Conservation (phyloP, 2,113 vertebrate genomes). For the Microtus oregoni region DNA sequence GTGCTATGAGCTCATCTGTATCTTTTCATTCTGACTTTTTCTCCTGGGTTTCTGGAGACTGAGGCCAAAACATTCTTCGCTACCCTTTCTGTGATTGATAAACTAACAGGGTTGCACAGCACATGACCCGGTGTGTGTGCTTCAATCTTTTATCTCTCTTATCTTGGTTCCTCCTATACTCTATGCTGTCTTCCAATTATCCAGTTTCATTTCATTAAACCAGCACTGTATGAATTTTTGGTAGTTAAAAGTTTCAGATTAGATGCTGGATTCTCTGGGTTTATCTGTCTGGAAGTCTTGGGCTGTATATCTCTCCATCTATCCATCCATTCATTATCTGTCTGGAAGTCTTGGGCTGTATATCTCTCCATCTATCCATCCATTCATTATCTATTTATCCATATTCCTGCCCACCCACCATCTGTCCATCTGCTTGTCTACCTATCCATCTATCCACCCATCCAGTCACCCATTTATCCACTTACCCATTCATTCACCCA, state of each 20-base stretch:
- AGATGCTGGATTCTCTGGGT: background rate
- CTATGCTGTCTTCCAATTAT: background rate
- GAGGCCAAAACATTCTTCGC: background rate
- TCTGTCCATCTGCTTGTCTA: background rate
- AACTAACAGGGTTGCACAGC: background rate
- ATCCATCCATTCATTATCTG: background rate
- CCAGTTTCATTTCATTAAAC: background rate
- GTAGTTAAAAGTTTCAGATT: background rate
- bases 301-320: background rate
- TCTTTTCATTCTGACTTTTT: slow-evolving; percentile 17
- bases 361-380: background rate
- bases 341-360: background rate
- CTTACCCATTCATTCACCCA: background rate
- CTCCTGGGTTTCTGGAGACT: slow-evolving; percentile 16
- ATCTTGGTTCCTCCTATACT: background rate
- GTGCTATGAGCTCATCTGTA: background rate
- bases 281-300: background rate
- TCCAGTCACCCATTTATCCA: background rate
- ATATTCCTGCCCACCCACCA: no score
- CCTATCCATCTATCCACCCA: background rate
- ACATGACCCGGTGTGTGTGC: background rate
- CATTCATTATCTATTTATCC: background rate
- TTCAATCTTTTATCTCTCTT: slow-evolving; percentile 6
- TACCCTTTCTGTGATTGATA: background rate
- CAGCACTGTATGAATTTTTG: background rate